These are phyloP conservation scores for Zosterops borbonicus DNA, from an alignment of 2,113 vertebrate species.

Conservation along the genomic window DNA sequence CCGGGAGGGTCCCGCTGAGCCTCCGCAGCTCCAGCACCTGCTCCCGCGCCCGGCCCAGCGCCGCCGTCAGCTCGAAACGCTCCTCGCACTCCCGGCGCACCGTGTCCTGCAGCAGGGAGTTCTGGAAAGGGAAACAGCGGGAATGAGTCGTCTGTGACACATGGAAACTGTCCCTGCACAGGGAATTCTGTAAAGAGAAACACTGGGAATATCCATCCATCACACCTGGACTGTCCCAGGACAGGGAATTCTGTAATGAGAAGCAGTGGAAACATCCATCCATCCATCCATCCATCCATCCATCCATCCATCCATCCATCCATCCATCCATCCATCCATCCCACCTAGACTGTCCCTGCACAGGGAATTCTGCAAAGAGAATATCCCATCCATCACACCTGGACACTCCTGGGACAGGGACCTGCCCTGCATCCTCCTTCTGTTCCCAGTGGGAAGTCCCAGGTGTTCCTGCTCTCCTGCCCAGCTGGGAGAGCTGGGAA, in stretches of 20 bases:
- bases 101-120: conserved; percentile 84
- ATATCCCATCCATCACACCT: neutral
- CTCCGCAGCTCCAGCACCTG: conserved; percentile 76
- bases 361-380: neutral
- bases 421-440: fast-evolving
- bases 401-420: neutral
- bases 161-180: neutral
- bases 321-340: neutral
- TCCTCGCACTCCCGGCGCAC: conserved; percentile 90
- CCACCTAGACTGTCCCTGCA: fast-evolving
- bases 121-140: conserved; percentile 58
- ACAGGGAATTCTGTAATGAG: conserved; percentile 76
- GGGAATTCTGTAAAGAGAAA: conserved; percentile 69
- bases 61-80: conserved; percentile 86
- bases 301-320: no score
- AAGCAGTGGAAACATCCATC: no score
- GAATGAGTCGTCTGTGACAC: fast-evolving
- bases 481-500: neutral
- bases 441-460: neutral
- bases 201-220: neutral
- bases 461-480: neutral
- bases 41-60: conserved; percentile 79
- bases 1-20: conserved; percentile 21
- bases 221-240: conserved; percentile 56
- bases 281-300: no score